These are phyloP conservation scores for Fratercula arctica DNA, from an alignment of 2,797 vertebrate species.

Conservation along the genomic window DNA sequence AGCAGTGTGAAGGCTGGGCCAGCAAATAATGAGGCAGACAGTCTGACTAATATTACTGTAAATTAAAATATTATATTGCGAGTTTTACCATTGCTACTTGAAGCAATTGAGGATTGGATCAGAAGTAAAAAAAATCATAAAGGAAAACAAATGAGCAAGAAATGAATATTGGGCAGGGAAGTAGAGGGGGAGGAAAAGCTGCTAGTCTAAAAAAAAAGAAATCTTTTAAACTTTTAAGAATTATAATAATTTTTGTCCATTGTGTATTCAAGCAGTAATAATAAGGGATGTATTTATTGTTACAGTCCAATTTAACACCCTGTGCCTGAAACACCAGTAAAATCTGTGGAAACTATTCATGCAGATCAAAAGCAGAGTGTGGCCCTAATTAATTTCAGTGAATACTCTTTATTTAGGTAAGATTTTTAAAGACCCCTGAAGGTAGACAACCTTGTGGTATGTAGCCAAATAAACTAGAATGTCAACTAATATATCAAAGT, in stretches of 20 bases:
- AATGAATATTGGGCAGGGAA: neutral
- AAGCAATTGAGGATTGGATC: neutral
- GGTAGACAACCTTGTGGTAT: neutral
- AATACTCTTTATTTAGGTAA: neutral
- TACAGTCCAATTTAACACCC: neutral
- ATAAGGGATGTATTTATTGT: neutral
- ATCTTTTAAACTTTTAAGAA: neutral
- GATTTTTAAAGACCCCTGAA: neutral
- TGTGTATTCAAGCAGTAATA: slow-evolving; percentile 6
- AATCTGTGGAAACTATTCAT: neutral
- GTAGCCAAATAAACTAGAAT: slow-evolving; percentile 9
- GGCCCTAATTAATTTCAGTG: slow-evolving; percentile 22
- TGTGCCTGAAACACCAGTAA: neutral
- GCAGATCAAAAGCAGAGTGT: slow-evolving; percentile 13
- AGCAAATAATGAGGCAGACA: neutral
- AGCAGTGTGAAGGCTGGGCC: neutral
- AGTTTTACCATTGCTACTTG: neutral
- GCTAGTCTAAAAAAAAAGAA: neutral
- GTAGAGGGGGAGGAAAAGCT: neutral
- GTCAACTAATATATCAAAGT: neutral
- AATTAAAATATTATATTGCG: neutral
- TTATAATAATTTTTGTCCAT: neutral
- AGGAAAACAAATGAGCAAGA: neutral
- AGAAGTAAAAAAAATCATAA: neutral
- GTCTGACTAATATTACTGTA: neutral